Base-by-base conservation (phyloP, 2,113 vertebrate genomes). In the Pedetes capensis region DNA sequence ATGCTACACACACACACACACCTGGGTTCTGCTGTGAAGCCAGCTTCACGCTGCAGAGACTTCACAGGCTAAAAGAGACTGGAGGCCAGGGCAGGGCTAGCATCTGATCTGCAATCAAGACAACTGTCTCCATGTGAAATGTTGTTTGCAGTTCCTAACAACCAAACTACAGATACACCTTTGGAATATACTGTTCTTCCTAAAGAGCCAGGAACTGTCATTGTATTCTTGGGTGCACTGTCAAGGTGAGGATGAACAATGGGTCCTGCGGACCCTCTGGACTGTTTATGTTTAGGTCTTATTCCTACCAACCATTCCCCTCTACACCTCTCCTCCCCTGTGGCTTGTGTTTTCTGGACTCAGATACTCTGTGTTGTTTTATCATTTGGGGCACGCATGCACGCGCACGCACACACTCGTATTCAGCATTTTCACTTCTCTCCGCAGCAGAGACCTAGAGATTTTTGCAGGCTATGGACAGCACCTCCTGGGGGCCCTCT, bases 81-180 rank as follows among this genome's bases (percentile, higher is more conserved):
- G 69, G 47, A 85, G 64, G 53, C 18, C 76, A 91, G 96, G 87
- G 74, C 39, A 82, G 47, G 49, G 9, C 4, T 91, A 68, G 93
- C 88, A 94, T 83, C 51, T 59, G 66, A 89, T 90, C 85, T 93
- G 39, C 76, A 57, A 87, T 79, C 74, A 49, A 94, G 51, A 91
- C 86, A 74, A 64, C 57, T 80, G 47, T 57, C 42, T 81, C 71
- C 64, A 57, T 59, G 59, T 37, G 66, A 83, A 80, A 89, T 74
- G 89, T 94, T 71, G 47, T 92, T 97, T 92, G 80, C 32, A 59
- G 69, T 51, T 91, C 76, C 74, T 92, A 95, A 96, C 66, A 74
- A 86, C 85, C 85, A 82, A 90, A 95, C 63, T 51, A 72, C 4
- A 93, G 79, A 68, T 29, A 72, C 2, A 51, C 37, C 88, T 88